Percentiles rank a stretch among this genome's conserved stretches.
Conservation (phyloP, 2,113 vertebrate species). For the Pheucticus melanocephalus region DNA sequence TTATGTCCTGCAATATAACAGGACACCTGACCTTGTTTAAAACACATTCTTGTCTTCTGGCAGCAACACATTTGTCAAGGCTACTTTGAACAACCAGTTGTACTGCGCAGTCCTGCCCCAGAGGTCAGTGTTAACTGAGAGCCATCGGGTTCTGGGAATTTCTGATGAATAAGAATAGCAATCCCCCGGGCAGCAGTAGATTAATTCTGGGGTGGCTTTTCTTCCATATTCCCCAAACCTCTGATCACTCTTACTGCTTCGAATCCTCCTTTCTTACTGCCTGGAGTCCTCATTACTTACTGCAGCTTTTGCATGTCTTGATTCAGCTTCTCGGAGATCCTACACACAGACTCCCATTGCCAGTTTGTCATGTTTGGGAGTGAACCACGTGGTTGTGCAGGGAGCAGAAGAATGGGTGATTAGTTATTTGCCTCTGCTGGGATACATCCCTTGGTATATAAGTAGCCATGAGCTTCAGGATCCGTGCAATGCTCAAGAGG, state of each 20-base stretch:
- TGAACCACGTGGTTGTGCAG: neutral
- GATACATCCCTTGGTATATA: neutral
- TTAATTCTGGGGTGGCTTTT: neutral
- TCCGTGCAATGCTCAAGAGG: neutral
- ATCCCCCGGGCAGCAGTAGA: neutral
- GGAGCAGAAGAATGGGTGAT: neutral
- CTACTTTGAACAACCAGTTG: neutral
- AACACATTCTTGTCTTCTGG: neutral
- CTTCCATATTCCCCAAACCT: neutral
- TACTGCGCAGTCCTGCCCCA: neutral
- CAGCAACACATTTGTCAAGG: conserved; percentile 6
- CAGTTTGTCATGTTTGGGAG: neutral
- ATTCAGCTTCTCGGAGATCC: neutral
- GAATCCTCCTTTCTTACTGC: neutral
- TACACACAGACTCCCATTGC: neutral
- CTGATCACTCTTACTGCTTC: neutral
- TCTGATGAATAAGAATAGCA: neutral
- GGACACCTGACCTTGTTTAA: neutral
- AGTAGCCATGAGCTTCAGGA: neutral
- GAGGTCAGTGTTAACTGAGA: neutral
- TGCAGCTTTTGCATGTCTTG: neutral
- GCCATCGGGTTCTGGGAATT: neutral
- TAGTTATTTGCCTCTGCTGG: neutral
- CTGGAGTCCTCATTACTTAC: neutral
- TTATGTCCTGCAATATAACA: neutral